These are phyloP conservation scores for Prinia subflava DNA, from an alignment of 2,113 vertebrate genomes.

Conservation along the genomic window DNA sequence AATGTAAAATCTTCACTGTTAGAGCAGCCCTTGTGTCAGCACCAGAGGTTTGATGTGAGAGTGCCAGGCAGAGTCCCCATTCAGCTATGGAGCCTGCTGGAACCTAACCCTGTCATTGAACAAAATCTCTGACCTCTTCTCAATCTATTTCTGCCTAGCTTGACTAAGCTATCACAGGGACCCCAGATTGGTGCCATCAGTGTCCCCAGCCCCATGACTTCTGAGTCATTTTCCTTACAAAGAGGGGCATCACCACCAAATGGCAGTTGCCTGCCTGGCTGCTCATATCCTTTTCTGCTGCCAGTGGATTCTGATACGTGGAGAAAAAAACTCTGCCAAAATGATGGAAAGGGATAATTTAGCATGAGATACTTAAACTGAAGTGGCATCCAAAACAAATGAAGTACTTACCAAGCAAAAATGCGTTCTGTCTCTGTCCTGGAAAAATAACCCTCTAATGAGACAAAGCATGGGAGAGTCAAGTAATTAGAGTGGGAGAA, in stretches of 20 bases:
- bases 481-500: slow-evolving; percentile 1
- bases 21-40: not conserved
- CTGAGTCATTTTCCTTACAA: not conserved
- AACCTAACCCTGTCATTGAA: not conserved
- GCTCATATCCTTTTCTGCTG: not conserved
- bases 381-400: slow-evolving; percentile 11
- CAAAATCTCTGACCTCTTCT: not conserved
- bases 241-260: not conserved
- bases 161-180: not conserved
- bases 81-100: not conserved
- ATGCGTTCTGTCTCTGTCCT: not conserved
- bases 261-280: not conserved
- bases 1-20: not conserved
- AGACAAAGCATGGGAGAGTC: not conserved
- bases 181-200: not conserved
- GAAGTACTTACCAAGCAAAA: not conserved
- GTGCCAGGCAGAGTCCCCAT: not conserved
- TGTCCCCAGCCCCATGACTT: not conserved
- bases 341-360: not conserved
- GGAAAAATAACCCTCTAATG: slow-evolving; percentile 23
- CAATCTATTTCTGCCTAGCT: not conserved
- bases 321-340: not conserved
- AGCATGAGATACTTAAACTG: not conserved
- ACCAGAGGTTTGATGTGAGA: not conserved
- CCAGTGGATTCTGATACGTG: not conserved